Evolutionary conservation across 1,140 invertebrate genomes (phyloP), one percentile per base, ranked within the genome.

Genomic region (Ceratina japonica): DNA sequence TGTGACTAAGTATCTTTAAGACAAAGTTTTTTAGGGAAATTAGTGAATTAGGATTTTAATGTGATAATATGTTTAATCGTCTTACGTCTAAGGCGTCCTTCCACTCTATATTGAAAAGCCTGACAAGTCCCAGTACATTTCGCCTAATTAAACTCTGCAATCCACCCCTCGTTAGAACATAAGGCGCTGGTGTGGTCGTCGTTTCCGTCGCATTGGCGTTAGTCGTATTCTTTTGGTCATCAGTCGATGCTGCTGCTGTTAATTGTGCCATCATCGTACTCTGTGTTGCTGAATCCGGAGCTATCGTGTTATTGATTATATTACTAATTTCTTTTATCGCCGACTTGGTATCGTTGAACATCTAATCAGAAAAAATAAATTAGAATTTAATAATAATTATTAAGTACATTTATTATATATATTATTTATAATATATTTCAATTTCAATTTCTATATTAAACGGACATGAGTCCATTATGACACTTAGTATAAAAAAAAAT

Each of bases 61-160:
- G 1, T 4, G 27, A 31, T 31, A 31, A 31, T 31, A 31, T 1
- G n/a, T 16, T 18, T 0, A 22, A 52, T 72, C 13, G 18, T 85
- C 89, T 91, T 84, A 94, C 93, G 79, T 92, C 91, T 10, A 93
- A 66, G 12, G 93, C 93, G 74, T 93, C 92, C n/a, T 86, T 83
- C 88, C 93, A 92, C 77, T 94, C 93, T 52, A 93, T 90, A 58
- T 93, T 93, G 61, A 93, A 94, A 0, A 94, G 82, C 69, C 91
- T 82, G 5, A 92, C 84, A 3, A 94, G 82, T 7, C 93, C 93
- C 73, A 88, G 84, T 18, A 94, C 59, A 80, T 94, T 94, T 80
- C 93, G 88, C 18, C 87, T 84, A 15, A 94, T 82, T 13, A 93
- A 65, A 54, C 80, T 87, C 27, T 91, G 81, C 0, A 93, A 61